phyloP scores from a whole-genome alignment of 2,888 invertebrate genomes.

The Pollenia amentaria region DNA sequence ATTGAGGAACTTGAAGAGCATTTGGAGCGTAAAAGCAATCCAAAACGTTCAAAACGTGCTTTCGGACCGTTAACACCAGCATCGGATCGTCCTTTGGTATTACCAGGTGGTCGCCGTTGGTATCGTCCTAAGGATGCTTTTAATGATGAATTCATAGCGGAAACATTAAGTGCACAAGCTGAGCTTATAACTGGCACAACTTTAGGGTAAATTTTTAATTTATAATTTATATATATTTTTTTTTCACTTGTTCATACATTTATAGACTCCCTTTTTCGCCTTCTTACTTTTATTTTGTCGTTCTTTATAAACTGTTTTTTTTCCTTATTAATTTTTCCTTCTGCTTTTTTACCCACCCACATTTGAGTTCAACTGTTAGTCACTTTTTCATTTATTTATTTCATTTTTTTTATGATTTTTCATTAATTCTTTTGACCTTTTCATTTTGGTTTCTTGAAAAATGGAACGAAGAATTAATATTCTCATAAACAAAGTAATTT shows the following conservation, averaged over 20 bases:
- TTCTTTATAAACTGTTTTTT: neutral
- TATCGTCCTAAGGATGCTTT: slow-evolving; percentile 93
- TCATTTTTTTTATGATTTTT: slow-evolving; percentile 64
- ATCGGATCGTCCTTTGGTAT: slow-evolving; percentile 89
- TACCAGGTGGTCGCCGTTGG: slow-evolving; percentile 92
- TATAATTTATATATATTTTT: slow-evolving; percentile 22
- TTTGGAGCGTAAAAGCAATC: slow-evolving; percentile 85
- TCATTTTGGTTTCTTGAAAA: slow-evolving; percentile 27
- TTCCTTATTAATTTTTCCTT: neutral
- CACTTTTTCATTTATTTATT: slow-evolving; percentile 48
- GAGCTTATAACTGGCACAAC: slow-evolving; percentile 94
- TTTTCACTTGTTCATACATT: slow-evolving; percentile 15
- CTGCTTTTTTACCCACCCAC: neutral
- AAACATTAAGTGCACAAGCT: slow-evolving; percentile 93
- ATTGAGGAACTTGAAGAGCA: slow-evolving; percentile 85
- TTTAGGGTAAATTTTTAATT: slow-evolving; percentile 88
- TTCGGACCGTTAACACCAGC: slow-evolving; percentile 88
- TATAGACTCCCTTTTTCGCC: neutral
- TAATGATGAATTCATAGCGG: slow-evolving; percentile 94
- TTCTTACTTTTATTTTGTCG: neutral
- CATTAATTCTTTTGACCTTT: slow-evolving; percentile 44
- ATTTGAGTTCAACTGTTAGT: neutral
- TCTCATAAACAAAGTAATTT: slow-evolving; percentile 15
- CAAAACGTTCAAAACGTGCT: slow-evolving; percentile 85
- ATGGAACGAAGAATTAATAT: slow-evolving; percentile 3